Evolutionary conservation across 2,888 invertebrate species (phyloP), one percentile per base, ranked within the genome.

Genomic region (Microplitis manilae): DNA sequence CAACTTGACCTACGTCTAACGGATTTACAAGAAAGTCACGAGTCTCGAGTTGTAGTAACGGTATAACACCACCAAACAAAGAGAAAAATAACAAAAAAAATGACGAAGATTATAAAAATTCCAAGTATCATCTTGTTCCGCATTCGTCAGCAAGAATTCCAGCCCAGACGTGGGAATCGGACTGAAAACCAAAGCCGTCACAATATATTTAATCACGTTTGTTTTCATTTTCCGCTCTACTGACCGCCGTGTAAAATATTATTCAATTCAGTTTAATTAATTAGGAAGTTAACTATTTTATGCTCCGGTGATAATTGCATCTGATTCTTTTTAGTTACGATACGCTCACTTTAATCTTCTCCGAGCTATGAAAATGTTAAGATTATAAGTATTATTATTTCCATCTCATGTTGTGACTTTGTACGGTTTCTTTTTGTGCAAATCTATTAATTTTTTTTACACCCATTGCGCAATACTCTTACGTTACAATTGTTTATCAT

Each of bases 21-120:
- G 70, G 50, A 9, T 17, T 20, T 7, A 59, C 70, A 20, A 30
- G 7, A 30, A 30, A 70, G 70, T 70, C 70, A 70, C 70, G 64
- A 70, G 75, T 71, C 67, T 38, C 60, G 59, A 60, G 67, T 64
- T 67, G 8, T 68, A 30, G 30, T 76, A 76, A 76, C 76, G 76
- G 76, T 76, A 76, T 60, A 76, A 59, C 60, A 76, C 72, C 20
- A 76, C 8, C 13, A 68, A 76, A 76, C 65, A 76, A 71, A 72
- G 71, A 72, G 60, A 68, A 13, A 76, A 74, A 65, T 40, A 67
- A 8, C 40, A 67, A 71, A 72, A 76, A 50, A 76, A 60, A 67
- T 30, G 30, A 30, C 4, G 30, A 6, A 67, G 38, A 20, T 67
- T 38, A 8, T 8, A 38, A 20, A 20, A 20, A n/a, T 20, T 20